Percentiles rank a stretch among this genome's conserved stretches.
These are phyloP conservation scores for Lissonota sp. DNA, from an alignment of 2,888 invertebrate genomes.

Conservation along the genomic window DNA sequence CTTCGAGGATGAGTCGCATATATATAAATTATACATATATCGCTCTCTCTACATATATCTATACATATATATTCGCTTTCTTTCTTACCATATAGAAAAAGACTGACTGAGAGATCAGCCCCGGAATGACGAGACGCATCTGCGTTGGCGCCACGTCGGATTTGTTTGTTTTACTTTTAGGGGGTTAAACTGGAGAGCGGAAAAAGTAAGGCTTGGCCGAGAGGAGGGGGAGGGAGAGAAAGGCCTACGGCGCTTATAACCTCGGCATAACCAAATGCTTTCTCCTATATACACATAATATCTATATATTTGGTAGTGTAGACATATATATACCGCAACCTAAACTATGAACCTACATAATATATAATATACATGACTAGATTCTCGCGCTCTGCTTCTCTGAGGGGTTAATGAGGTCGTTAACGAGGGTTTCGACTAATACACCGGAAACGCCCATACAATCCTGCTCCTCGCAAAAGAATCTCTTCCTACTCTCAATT, in stretches of 20 bases:
- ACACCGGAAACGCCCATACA: slow-evolving; percentile 41
- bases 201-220: slow-evolving; percentile 12
- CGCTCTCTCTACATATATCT: slow-evolving; percentile 14
- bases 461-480: slow-evolving; percentile 5
- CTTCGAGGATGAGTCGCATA: slow-evolving; percentile 49
- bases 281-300: slow-evolving; percentile 30
- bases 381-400: slow-evolving; percentile 53
- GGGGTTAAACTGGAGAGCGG: slow-evolving; percentile 61
- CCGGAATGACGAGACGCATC: slow-evolving; percentile 81
- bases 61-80: slow-evolving; percentile 13
- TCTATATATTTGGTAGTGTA: slow-evolving; percentile 19
- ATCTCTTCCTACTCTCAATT: neutral
- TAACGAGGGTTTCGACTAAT: slow-evolving; percentile 73
- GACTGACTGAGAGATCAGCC: slow-evolving; percentile 59
- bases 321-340: neutral
- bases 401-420: slow-evolving; percentile 78
- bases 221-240: slow-evolving; percentile 22
- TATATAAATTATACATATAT: neutral
- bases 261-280: slow-evolving; percentile 46
- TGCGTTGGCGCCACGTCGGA: slow-evolving; percentile 82
- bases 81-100: slow-evolving; percentile 46
- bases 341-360: neutral
- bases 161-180: slow-evolving; percentile 82
- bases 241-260: slow-evolving; percentile 49
- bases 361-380: slow-evolving; percentile 1